phyloP scores from a whole-genome alignment of 2,888 invertebrate species.

The Drymonia ruficornis region DNA sequence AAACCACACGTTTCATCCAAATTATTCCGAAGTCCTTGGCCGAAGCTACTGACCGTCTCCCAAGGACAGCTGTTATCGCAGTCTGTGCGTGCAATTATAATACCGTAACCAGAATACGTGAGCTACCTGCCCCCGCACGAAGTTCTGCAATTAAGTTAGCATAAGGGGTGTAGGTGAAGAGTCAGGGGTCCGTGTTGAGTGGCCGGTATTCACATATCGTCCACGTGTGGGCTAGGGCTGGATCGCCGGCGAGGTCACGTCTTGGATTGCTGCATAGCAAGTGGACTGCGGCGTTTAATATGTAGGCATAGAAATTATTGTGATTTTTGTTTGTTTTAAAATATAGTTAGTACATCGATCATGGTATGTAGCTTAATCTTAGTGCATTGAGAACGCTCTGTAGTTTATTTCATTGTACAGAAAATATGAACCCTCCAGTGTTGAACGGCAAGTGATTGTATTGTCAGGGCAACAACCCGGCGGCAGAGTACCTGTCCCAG shows the following conservation, averaged over 20 bases:
- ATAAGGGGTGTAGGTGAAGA: conserved; percentile 24
- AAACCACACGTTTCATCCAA: conserved; percentile 55
- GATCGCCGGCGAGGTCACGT: conserved; percentile 72
- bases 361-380: too few species aligned
- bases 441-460: too few species aligned
- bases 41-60: conserved; percentile 66
- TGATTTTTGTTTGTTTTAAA: conserved; percentile 39
- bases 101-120: conserved; percentile 46
- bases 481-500: too few species aligned
- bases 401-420: too few species aligned
- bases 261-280: conserved; percentile 80
- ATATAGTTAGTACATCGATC: neutral
- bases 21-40: conserved; percentile 75
- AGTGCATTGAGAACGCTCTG: too few species aligned
- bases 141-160: conserved; percentile 43
- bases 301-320: conserved; percentile 65
- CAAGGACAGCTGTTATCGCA: conserved; percentile 73
- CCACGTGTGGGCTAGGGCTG: conserved; percentile 55
- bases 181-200: conserved; percentile 44
- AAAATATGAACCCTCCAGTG: too few species aligned
- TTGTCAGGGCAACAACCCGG: too few species aligned
- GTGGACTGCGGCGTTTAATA: conserved; percentile 79
- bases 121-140: conserved; percentile 44
- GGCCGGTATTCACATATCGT: conserved; percentile 43
- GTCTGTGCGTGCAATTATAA: conserved; percentile 71